Conservation (phyloP, 2,113 vertebrate genomes). For the Corynorhinus townsendii region DNA sequence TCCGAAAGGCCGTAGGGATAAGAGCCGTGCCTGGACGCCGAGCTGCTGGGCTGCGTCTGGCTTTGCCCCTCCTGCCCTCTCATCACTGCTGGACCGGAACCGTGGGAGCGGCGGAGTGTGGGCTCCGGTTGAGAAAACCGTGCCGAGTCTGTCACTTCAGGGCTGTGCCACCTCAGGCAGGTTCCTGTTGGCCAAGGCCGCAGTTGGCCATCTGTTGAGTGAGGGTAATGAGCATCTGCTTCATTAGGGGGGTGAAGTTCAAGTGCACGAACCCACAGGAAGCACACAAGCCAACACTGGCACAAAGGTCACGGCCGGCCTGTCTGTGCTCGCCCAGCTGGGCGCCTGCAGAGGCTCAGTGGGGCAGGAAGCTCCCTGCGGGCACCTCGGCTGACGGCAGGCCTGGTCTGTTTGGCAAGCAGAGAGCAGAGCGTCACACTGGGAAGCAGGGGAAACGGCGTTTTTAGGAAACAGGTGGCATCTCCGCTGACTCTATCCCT, state of each 20-base stretch:
- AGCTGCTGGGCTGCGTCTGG: not conserved
- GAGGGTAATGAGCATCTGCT: not conserved
- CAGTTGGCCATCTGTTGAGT: not conserved
- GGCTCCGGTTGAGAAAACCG: not conserved
- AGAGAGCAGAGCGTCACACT: not conserved
- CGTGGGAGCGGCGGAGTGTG: too few species aligned
- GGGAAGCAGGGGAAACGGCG: not conserved
- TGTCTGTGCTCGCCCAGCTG: not conserved
- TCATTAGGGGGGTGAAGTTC: not conserved
- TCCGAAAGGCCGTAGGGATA: not conserved
- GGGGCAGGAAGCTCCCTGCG: not conserved
- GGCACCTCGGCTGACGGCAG: not conserved
- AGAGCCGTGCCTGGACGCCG: fast-evolving
- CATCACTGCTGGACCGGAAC: too few species aligned
- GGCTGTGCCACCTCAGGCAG: not conserved
- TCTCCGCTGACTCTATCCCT: not conserved
- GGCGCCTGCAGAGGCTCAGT: not conserved
- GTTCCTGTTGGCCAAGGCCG: too few species aligned
- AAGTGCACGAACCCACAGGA: too few species aligned
- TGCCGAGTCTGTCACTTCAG: too few species aligned
- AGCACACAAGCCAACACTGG: not conserved
- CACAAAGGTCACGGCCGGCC: too few species aligned
- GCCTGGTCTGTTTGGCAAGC: fast-evolving
- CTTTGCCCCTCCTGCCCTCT: not conserved
- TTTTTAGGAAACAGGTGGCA: not conserved